Evolutionary conservation across 1,140 invertebrate genomes (phyloP), one percentile per base, ranked within the genome.

Genomic region (Mylabris phalerata): DNA sequence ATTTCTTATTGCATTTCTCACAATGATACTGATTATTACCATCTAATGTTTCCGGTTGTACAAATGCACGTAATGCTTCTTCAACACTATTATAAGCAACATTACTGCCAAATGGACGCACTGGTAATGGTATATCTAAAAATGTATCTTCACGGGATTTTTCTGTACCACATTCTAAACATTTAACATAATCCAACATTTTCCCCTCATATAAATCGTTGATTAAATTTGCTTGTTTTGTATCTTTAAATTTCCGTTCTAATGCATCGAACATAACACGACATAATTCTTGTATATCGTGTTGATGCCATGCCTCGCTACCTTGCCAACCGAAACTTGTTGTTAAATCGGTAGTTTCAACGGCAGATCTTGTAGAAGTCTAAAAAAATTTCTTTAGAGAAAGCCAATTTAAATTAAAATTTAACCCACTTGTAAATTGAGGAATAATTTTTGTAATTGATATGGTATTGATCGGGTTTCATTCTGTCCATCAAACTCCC

Each of bases 161-260:
- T 68, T 93, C 91, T 45, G 84, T 89, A 24, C 82, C 79, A 78
- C 93, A 96, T 75, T 92, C 87, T 39, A 93, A 73, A 77, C 93
- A 96, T 74, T 92, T 92, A 3, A 95, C 91, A 72, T 93, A 95
- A 76, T 95, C 92, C 54, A 90, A 89, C 84, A 94, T 87, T 76
- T 90, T 92, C 60, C 89, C 86, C 85, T 80, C 79, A 55, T 82
- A 80, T 60, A 77, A 68, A 39, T 84, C 81, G 38, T 89, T 89
- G 27, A 95, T 93, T 0, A 94, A 77, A 72, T 93, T 85, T 10
- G 88, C 82, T 71, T 93, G 89, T 61, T 89, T 82, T 7, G 90
- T 92, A 60, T 89, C 85, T 74, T 89, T 89, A 71, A 93, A 93
- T 64, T 88, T 90, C 52, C 87, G 84, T 74, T 93, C 91, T 11